Conservation (phyloP, 2,113 vertebrate genomes). For the Spheniscus mendiculus region DNA sequence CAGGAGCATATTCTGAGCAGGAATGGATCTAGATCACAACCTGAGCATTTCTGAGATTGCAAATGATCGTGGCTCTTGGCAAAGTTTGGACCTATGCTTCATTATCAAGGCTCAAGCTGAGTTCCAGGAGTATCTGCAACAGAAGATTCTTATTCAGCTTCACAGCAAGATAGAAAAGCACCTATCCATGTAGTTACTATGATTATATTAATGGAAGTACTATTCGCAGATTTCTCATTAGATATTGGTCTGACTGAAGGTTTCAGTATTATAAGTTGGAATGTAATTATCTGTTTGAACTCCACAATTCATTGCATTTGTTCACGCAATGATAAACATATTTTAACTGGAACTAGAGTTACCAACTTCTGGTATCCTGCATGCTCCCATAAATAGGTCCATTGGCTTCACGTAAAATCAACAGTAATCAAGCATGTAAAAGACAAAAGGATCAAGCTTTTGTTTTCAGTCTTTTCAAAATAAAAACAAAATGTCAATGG, state of each 20-base stretch:
- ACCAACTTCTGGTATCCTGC: not conserved
- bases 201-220: not conserved
- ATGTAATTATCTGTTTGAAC: not conserved
- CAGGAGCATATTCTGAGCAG: not conserved
- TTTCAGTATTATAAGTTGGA: not conserved
- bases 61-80: fast-evolving
- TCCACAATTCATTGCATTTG: not conserved
- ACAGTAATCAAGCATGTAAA: not conserved
- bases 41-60: not conserved
- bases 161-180: not conserved
- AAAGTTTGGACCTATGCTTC: not conserved
- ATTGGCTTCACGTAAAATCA: not conserved
- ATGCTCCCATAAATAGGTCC: not conserved
- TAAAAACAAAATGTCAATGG: not conserved
- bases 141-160: not conserved
- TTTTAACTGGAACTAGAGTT: not conserved
- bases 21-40: not conserved
- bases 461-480: not conserved
- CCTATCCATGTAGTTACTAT: not conserved
- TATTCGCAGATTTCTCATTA: not conserved
- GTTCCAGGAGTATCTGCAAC: not conserved
- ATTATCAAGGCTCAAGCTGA: not conserved
- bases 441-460: not conserved
- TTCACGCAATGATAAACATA: not conserved
- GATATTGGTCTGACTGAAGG: not conserved